Conservation (phyloP, 2,797 vertebrate species). For the Cyprinodon diabolis region DNA sequence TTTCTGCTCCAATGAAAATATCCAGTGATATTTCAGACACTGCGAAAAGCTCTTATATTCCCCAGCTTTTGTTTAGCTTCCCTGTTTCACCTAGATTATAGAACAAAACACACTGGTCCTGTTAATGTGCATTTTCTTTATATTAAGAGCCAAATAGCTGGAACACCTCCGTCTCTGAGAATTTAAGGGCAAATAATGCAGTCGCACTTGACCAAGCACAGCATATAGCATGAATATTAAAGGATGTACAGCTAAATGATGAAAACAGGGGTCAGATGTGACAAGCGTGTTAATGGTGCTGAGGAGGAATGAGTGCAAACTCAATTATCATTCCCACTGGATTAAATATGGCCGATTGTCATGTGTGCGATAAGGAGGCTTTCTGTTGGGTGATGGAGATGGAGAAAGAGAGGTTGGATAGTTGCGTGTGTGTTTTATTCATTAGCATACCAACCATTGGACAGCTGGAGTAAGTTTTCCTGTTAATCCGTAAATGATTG, state of each 20-base stretch:
- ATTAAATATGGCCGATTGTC: slow-evolving; percentile 76
- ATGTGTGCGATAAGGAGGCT: slow-evolving; percentile 60
- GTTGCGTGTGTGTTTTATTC: slow-evolving; percentile 15
- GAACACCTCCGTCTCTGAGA: slow-evolving; percentile 29
- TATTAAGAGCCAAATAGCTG: slow-evolving; percentile 22
- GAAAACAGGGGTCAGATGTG: slow-evolving; percentile 67
- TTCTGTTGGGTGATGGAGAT: slow-evolving; percentile 50
- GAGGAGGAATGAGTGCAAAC: slow-evolving; percentile 69
- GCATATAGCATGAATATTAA: slow-evolving; percentile 28
- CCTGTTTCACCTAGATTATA: slow-evolving; percentile 7
- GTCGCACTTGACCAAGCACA: slow-evolving; percentile 26
- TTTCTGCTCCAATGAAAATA: not conserved
- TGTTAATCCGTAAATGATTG: not conserved
- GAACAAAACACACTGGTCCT: slow-evolving; percentile 14
- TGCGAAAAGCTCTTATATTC: not conserved
- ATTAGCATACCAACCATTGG: slow-evolving; percentile 4
- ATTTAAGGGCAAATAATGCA: slow-evolving; percentile 19
- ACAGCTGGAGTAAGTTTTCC: not conserved
- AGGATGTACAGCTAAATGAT: slow-evolving; percentile 11
- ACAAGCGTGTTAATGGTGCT: slow-evolving; percentile 55
- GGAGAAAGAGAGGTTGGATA: slow-evolving; percentile 37
- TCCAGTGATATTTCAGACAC: not conserved
- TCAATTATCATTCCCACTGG: slow-evolving; percentile 72
- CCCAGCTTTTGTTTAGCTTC: slow-evolving; percentile 17
- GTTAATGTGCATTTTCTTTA: slow-evolving; percentile 14